Conservation (phyloP, 1,140 invertebrate species). For the Calliphora vicina region DNA sequence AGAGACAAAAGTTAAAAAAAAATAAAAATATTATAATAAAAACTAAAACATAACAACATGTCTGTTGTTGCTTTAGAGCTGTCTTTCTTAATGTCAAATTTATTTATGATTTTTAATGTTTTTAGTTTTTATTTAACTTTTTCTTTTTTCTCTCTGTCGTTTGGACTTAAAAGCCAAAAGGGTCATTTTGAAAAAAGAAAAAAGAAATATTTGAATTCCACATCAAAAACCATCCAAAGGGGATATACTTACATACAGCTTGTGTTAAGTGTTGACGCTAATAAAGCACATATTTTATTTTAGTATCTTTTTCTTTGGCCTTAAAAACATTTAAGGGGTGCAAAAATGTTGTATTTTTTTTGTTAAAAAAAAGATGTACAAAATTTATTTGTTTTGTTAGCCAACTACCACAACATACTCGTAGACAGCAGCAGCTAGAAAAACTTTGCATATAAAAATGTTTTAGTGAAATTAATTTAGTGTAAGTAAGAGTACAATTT, state of each 20-base stretch:
- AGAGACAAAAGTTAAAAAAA: not conserved
- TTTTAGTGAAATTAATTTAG: constrained; percentile 6
- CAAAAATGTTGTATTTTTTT: too few relatives aligned
- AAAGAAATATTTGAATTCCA: not conserved
- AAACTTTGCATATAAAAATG: constrained; percentile 15
- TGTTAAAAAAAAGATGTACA: not conserved
- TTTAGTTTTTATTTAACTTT: not conserved
- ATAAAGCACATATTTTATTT: constrained; percentile 26
- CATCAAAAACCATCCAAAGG: not conserved
- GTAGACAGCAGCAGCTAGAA: not conserved
- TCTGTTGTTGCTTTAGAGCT: not conserved
- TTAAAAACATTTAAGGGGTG: not conserved
- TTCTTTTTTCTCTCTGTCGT: not conserved
- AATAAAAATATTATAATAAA: not conserved
- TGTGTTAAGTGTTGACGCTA: constrained; percentile 34
- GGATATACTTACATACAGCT: not conserved
- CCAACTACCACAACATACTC: not conserved
- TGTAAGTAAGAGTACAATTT: not conserved
- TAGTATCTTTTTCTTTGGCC: not conserved
- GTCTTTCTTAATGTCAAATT: constrained; percentile 30
- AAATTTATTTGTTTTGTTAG: constrained; percentile 3
- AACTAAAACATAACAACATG: constrained; percentile 1
- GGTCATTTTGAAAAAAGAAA: constrained; percentile 8
- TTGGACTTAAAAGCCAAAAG: constrained; percentile 4
- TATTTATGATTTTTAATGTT: constrained; percentile 34